Evolutionary conservation across 2,797 vertebrate genomes (phyloP), one percentile per base, ranked within the genome.

Genomic region (Spinus pinus): DNA sequence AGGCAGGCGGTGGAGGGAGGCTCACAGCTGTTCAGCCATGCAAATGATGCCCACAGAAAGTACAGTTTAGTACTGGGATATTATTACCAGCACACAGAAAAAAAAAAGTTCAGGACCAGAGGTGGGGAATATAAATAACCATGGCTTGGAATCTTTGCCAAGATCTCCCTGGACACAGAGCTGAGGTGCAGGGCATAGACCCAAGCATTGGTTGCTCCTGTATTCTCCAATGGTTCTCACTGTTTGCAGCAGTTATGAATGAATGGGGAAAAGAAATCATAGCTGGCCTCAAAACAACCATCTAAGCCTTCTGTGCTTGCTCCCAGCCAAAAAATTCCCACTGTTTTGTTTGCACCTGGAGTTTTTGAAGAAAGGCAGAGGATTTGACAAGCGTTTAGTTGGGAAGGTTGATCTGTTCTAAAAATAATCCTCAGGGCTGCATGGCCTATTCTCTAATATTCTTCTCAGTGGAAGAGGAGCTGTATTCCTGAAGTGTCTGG

Each of bases 1-100:
- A 97, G 96, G 96, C 87, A 93, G 94, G 95, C 97, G 90, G 94
- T 96, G 96, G 92, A 88, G 92, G 95, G 93, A 95, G 91, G 74
- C 74, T 96, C 95, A 92, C 85, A 97, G 95, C 96, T 97, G 96
- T 94, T 98, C 97, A 96, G 95, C 97, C 97, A 98, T 98, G 96
- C 95, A 98, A 97, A 98, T 86, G 94, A 96, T 93, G 94, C 74
- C 66, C 92, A 60, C 95, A 81, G 89, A 96, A 97, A 98, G 97
- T 94, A 96, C 91, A 79, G 74, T 90, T 96, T 86, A 96, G 95
- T 82, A 65, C 95, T 66, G 83, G 95, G 96, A 93, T 97, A 81
- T 95, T 94, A 95, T 95, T 93, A 96, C 87, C 87, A 94, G 79
- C 83, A 81, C 77, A 77, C 66, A 70, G 65, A 35, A 25, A 60